Conservation (phyloP, 2,888 invertebrate species). For the Lepidonotus clava region DNA sequence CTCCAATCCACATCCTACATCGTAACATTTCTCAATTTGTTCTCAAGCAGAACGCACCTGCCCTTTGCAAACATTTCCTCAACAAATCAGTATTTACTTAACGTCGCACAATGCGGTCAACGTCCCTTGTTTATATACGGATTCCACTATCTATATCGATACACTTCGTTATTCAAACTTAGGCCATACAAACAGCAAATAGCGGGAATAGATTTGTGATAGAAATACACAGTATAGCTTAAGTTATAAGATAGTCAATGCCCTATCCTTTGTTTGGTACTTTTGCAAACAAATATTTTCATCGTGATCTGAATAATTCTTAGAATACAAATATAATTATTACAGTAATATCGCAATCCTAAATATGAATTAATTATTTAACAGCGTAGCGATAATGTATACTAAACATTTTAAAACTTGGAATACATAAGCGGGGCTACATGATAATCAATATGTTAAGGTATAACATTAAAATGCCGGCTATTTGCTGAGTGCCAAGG, state of each 20-base stretch:
- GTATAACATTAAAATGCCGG: background rate
- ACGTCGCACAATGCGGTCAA: background rate
- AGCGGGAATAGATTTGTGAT: no score
- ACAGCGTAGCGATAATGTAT: background rate
- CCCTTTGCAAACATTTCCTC: background rate
- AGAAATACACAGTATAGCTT: no score
- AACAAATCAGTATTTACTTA: background rate
- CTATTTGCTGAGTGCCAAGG: slow-evolving; percentile 1
- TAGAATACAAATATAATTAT: no score
- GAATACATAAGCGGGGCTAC: background rate
- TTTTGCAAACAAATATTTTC: no score
- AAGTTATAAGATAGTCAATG: no score
- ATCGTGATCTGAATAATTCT: no score
- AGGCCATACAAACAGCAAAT: slow-evolving; percentile 14
- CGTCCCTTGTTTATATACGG: background rate
- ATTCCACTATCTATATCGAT: background rate
- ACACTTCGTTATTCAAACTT: background rate
- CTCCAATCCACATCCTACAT: no score
- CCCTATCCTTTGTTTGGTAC: no score
- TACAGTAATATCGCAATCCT: no score
- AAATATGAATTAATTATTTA: no score
- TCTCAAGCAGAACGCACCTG: background rate
- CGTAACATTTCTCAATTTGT: no score
- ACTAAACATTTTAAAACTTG: background rate
- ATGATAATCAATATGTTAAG: no score